A percentile compares a stretch with the other conserved stretches of the same genome.
Evolutionary conservation across 2,113 vertebrate genomes (phyloP).

Genomic region (Nyctereutes procyonoides): DNA sequence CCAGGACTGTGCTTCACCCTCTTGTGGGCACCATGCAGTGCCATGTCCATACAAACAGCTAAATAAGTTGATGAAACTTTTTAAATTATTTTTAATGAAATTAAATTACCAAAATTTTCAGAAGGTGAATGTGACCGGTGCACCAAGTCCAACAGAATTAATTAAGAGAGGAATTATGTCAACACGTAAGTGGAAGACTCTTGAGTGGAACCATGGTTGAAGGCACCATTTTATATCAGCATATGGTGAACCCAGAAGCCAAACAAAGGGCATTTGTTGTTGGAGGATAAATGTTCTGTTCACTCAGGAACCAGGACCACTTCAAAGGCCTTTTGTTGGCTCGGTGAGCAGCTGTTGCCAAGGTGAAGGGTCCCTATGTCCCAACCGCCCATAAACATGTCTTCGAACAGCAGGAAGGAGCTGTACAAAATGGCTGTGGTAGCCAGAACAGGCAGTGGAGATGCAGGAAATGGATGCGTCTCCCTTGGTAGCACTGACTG

Average conservation of each 20-base stretch:
- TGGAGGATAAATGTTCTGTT: slow-evolving; percentile 21
- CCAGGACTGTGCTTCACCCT: not conserved
- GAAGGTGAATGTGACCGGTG: not conserved
- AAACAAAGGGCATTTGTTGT: slow-evolving; percentile 55
- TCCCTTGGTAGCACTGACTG: slow-evolving; percentile 71
- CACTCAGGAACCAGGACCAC: slow-evolving; percentile 25
- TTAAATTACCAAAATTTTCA: not conserved
- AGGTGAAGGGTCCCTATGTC: slow-evolving; percentile 64
- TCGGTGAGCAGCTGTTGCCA: slow-evolving; percentile 65
- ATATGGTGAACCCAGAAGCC: not conserved
- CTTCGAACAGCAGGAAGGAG: slow-evolving; percentile 56
- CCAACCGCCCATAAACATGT: slow-evolving; percentile 3
- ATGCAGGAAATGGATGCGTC: slow-evolving; percentile 79
- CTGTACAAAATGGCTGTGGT: slow-evolving; percentile 33
- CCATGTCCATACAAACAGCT: not conserved
- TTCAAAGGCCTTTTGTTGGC: slow-evolving; percentile 71
- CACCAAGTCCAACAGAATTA: not conserved
- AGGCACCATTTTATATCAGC: slow-evolving; percentile 51
- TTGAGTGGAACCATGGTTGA: not conserved
- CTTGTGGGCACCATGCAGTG: not conserved
- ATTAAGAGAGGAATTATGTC: slow-evolving; percentile 20
- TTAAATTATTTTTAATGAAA: slow-evolving; percentile 10
- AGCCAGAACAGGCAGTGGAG: slow-evolving; percentile 1
- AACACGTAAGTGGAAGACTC: not conserved
- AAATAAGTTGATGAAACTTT: not conserved